Conservation (phyloP, 2,113 vertebrate species). For the Megaceryle maxima region DNA sequence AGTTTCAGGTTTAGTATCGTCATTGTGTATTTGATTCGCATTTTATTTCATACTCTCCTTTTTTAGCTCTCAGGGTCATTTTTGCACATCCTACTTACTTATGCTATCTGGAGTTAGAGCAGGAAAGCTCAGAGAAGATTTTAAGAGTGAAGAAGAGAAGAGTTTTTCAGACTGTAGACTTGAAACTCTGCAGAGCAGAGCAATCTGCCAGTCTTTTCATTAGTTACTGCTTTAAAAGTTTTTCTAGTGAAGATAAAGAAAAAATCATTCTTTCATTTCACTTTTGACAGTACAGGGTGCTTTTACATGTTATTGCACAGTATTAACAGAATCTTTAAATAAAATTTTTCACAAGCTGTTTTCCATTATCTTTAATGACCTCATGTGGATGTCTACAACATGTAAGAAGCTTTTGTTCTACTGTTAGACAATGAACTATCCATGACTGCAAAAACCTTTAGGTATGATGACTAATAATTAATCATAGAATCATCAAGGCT, state of each 20-base stretch:
- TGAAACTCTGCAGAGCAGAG: background rate
- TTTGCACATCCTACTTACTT: background rate
- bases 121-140: background rate
- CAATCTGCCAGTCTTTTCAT: background rate
- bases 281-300: background rate
- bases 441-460: background rate
- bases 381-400: background rate
- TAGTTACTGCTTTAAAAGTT: background rate
- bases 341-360: background rate
- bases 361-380: background rate
- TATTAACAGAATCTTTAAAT: background rate
- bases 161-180: background rate
- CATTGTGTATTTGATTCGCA: background rate
- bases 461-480: background rate
- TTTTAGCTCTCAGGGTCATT: background rate
- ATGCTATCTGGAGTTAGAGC: background rate
- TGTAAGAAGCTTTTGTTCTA: background rate
- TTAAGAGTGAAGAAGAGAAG: background rate
- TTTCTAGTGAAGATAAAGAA: conserved; percentile 10
- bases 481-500: background rate
- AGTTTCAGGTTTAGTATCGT: background rate
- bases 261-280: background rate
- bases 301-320: background rate
- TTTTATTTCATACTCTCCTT: background rate
- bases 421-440: background rate